phyloP scores from a whole-genome alignment of 2,113 vertebrate species.

The Etia nguti region DNA sequence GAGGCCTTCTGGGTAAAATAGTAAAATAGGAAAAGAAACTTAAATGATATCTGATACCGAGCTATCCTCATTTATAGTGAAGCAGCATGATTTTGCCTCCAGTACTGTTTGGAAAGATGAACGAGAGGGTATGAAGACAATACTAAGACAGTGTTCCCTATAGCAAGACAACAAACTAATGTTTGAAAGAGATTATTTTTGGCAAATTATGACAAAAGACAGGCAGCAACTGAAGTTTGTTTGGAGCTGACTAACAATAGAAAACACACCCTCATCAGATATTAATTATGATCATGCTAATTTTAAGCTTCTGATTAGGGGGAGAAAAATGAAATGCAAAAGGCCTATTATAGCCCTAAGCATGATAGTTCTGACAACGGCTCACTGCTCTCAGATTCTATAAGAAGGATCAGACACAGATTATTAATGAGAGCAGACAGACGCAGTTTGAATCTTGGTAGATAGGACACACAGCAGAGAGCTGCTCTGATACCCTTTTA shows the following conservation, averaged over 20 bases:
- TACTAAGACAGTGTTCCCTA: not conserved
- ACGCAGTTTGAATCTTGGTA: not conserved
- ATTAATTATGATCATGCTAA: constrained; percentile 3
- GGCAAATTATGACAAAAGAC: not conserved
- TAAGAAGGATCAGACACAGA: constrained; percentile 1
- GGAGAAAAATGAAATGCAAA: not conserved
- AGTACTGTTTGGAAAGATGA: not conserved
- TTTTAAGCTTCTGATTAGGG: not conserved
- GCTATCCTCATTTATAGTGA: not conserved
- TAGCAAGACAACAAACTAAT: not conserved
- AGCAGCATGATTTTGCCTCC: not conserved
- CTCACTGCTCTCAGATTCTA: not conserved
- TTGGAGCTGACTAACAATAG: not conserved
- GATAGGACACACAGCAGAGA: not conserved
- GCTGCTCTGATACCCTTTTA: not conserved
- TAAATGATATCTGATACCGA: not conserved
- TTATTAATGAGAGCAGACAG: constrained; percentile 21
- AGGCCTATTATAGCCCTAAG: not conserved
- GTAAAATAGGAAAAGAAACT: not conserved
- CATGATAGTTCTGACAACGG: not conserved
- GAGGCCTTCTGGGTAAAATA: not conserved
- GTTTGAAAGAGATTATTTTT: not conserved
- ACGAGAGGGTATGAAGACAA: not conserved
- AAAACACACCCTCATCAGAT: not conserved
- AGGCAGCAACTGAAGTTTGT: not conserved